These are phyloP conservation scores for Agapornis canus DNA, from an alignment of 2,797 vertebrate species.

Conservation along the genomic window DNA sequence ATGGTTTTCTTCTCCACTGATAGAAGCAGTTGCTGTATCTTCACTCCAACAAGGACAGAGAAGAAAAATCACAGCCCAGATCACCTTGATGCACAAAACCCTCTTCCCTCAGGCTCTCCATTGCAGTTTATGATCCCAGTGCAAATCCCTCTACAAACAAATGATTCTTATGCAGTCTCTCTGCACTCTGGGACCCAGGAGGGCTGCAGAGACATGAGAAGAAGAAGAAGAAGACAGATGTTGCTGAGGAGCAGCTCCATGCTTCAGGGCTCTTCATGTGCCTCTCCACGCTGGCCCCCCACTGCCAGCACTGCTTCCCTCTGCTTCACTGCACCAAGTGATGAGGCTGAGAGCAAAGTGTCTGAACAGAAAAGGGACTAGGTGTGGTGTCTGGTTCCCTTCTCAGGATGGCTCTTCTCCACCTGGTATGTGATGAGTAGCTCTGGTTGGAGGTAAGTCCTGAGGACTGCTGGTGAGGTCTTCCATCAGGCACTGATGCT, in stretches of 20 bases:
- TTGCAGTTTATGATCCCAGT: not conserved
- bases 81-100: not conserved
- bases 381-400: not conserved
- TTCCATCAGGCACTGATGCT: not conserved
- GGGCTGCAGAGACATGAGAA: not conserved
- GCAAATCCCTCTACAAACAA: not conserved
- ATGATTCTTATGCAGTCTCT: not conserved
- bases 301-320: not conserved
- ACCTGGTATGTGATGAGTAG: not conserved
- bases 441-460: not conserved
- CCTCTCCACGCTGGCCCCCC: rapidly evolving
- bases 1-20: constrained; percentile 46
- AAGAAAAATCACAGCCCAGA: not conserved
- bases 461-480: not conserved
- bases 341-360: not conserved
- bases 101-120: not conserved
- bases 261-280: rapidly evolving
- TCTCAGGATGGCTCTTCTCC: not conserved
- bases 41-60: not conserved
- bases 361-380: not conserved
- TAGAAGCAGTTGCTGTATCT: not conserved
- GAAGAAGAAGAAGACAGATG: not conserved
- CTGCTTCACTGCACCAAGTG: not conserved
- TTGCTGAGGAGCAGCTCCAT: not conserved
- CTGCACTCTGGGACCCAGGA: rapidly evolving